These are phyloP conservation scores for Eulemur rubriventer DNA, from an alignment of 2,797 vertebrate genomes.

Conservation along the genomic window DNA sequence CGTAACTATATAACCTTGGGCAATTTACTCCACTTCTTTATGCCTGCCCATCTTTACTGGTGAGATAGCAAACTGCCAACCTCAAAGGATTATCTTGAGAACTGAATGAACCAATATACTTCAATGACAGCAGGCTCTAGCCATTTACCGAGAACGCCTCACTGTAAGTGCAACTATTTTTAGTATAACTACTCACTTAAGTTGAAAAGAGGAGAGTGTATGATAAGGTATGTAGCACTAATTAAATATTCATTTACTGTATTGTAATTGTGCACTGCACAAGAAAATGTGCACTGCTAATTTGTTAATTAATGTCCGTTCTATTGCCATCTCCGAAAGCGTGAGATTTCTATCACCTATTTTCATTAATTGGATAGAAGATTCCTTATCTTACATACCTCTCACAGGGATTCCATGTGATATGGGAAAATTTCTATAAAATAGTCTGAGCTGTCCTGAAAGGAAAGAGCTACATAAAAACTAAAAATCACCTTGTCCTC, in stretches of 20 bases:
- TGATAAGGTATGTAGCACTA: background rate
- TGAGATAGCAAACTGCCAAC: background rate
- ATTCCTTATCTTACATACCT: background rate
- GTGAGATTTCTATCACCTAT: background rate
- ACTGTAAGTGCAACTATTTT: background rate
- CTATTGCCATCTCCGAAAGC: background rate
- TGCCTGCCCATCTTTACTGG: background rate
- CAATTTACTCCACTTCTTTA: background rate
- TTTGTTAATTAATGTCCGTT: background rate
- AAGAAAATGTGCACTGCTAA: background rate
- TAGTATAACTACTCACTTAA: background rate
- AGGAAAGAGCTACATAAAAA: background rate
- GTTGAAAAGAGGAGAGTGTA: background rate
- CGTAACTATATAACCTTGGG: background rate
- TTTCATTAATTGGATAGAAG: background rate
- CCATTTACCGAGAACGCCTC: background rate
- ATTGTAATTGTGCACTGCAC: background rate
- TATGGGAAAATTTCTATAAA: background rate
- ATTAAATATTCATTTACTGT: background rate
- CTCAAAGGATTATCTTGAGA: background rate
- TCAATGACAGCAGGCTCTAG: background rate
- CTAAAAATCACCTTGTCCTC: background rate
- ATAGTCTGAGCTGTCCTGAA: background rate
- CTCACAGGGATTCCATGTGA: background rate
- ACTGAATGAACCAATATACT: background rate